phyloP scores from a whole-genome alignment of 2,888 invertebrate genomes.

The Parnassius orleans region DNA sequence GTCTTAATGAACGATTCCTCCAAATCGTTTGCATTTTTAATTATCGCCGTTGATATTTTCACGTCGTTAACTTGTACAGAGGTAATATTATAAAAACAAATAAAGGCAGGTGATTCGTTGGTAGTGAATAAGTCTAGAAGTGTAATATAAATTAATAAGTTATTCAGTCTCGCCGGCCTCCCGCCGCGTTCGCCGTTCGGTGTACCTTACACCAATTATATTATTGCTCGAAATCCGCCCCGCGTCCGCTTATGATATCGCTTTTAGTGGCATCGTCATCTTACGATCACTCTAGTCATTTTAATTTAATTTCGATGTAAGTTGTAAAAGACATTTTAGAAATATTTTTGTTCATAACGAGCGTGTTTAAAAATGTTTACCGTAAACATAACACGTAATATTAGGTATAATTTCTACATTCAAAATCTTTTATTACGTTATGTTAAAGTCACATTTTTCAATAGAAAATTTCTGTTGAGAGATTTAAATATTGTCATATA shows the following conservation, averaged over 20 bases:
- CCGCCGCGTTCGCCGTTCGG: conserved; percentile 49
- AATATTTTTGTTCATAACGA: too few species aligned
- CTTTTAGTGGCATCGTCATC: conserved; percentile 7
- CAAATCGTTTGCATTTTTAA: conserved; percentile 70
- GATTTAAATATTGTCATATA: too few species aligned
- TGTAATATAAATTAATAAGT: conserved; percentile 78
- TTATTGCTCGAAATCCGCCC: conserved; percentile 26
- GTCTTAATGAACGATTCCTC: conserved; percentile 63
- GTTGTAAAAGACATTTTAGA: not conserved
- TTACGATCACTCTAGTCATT: conserved; percentile 10
- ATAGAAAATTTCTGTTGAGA: too few species aligned
- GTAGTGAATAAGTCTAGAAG: conserved; percentile 64
- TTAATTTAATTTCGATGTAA: conserved; percentile 11
- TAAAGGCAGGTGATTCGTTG: conserved; percentile 73
- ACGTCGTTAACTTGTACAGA: conserved; percentile 71
- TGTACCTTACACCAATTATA: conserved; percentile 31
- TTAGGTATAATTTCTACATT: too few species aligned
- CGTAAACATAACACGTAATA: too few species aligned
- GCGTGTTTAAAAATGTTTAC: too few species aligned
- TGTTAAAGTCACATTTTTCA: too few species aligned
- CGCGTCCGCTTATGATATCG: conserved; percentile 20
- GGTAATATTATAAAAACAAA: conserved; percentile 72
- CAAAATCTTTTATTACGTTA: too few species aligned
- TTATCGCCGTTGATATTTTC: conserved; percentile 75
- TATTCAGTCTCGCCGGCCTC: conserved; percentile 60